phyloP scores from a whole-genome alignment of 2,888 invertebrate species.

The Nycteola revayana region DNA sequence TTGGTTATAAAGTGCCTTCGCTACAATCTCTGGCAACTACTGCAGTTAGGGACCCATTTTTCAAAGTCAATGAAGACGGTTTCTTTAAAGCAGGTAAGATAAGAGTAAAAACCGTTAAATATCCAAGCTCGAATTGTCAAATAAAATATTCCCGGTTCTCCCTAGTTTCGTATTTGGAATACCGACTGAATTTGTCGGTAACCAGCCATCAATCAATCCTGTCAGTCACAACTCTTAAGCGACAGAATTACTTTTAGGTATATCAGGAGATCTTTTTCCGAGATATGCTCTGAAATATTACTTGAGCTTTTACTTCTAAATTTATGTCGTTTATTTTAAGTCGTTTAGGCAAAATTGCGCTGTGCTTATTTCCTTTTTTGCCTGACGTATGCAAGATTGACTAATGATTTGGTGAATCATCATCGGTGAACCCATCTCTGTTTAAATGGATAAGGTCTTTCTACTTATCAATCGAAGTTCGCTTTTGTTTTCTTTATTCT shows the following conservation, averaged over 20 bases:
- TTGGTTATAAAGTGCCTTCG: too few relatives aligned
- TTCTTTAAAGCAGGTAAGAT: too few relatives aligned
- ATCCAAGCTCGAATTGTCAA: too few relatives aligned
- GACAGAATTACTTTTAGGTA: conserved; percentile 63
- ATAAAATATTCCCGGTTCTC: conserved; percentile 3
- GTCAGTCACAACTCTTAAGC: conserved; percentile 66
- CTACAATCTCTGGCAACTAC: too few relatives aligned
- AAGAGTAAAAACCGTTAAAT: too few relatives aligned
- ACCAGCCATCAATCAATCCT: conserved; percentile 69
- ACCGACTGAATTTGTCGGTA: conserved; percentile 64
- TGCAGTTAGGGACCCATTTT: too few relatives aligned
- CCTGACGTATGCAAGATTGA: conserved; percentile 17
- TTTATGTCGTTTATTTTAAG: conserved; percentile 25
- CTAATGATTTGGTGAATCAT: conserved; percentile 20
- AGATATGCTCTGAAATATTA: conserved; percentile 66
- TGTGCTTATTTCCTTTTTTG: conserved; percentile 40
- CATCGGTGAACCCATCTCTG: conserved; percentile 13
- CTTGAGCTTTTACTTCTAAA: conserved; percentile 32
- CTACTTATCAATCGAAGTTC: conserved; percentile 11
- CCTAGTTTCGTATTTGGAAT: conserved; percentile 42
- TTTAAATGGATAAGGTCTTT: conserved; percentile 19
- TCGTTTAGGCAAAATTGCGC: conserved; percentile 35
- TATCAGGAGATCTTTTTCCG: conserved; percentile 62
- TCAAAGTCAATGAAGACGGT: too few relatives aligned
- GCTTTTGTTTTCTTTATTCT: conserved; percentile 13